Evolutionary conservation across 2,113 vertebrate genomes (phyloP), one percentile per base, ranked within the genome.

Genomic region (Motacilla tschutschensis): DNA sequence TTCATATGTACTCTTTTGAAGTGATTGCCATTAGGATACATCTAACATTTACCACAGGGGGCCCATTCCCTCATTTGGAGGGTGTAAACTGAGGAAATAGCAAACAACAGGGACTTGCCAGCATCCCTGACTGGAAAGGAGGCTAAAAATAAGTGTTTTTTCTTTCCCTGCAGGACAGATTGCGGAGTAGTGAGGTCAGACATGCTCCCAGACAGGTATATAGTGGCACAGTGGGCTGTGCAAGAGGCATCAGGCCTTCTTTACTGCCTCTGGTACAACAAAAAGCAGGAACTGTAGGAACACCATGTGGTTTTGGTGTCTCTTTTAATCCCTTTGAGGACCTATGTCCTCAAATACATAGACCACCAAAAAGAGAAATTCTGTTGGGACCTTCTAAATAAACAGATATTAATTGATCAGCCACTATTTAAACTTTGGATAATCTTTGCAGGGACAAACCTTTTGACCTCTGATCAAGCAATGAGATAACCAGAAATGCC

Each of bases 181-280:
- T 1, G 2, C 0, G 0, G 22, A 21, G 19, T 6, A 78, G 16
- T 0, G 0, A 67, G 6, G 7, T 78, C 71, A 54, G 35, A 31
- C 7, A 9, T 0, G 4, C 41, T 74, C 55, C 22, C 20, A 5
- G 0, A 16, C 36, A 60, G 28, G 40, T 0, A n/a, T n/a, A n/a
- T n/a, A n/a, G n/a, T n/a, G n/a, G n/a, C n/a, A n/a, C n/a, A n/a
- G 0, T 36, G 19, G 22, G 31, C n/a, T 72, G 15, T 64, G 31
- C 15, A 16, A 53, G 84, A 70, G 24, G 29, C 24, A 19, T 10
- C 38, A 31, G 33, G 12, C 28, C 9, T 72, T 72, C 44, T 15
- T 14, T 43, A 1, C 7, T 0, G 0, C 25, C 36, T 43, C 55
- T 65, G 29, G 44, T 54, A 51, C 10, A 70, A 19, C 13, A 57